These are phyloP conservation scores for Tetragonisca angustula DNA, from an alignment of 2,888 invertebrate species.

Conservation along the genomic window DNA sequence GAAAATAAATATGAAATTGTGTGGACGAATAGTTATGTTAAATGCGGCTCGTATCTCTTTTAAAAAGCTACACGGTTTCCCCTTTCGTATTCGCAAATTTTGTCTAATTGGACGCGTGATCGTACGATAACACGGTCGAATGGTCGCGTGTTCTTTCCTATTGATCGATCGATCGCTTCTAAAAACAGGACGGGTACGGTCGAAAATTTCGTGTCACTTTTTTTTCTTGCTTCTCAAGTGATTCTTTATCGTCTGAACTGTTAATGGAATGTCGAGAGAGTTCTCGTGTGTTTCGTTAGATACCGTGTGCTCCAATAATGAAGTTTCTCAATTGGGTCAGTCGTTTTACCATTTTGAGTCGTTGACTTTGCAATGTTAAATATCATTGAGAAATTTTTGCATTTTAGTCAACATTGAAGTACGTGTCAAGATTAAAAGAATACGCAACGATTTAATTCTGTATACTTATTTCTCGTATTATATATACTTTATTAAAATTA, in stretches of 20 bases:
- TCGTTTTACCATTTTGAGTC: neutral
- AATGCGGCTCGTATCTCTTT: constrained; percentile 44
- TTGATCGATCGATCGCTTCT: constrained; percentile 65
- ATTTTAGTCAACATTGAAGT: neutral
- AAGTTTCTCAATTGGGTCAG: neutral
- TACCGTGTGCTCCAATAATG: constrained; percentile 1
- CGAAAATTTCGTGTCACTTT: constrained; percentile 6
- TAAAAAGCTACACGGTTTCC: constrained; percentile 21
- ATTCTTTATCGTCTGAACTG: neutral
- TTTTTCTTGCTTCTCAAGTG: neutral
- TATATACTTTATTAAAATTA: neutral
- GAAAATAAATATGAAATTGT: constrained; percentile 45
- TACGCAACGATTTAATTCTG: neutral
- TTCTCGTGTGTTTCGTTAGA: neutral
- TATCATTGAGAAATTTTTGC: neutral
- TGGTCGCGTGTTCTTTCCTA: constrained; percentile 54
- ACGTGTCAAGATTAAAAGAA: neutral
- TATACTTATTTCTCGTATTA: neutral
- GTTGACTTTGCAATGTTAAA: neutral
- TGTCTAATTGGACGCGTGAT: constrained; percentile 71
- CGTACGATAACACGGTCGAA: constrained; percentile 37
- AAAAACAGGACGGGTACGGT: constrained; percentile 32
- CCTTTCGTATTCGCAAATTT: constrained; percentile 68
- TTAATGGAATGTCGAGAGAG: constrained; percentile 22
- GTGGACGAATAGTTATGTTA: constrained; percentile 31